phyloP scores from a whole-genome alignment of 1,140 invertebrate species.

The Drosophila neocordata region DNA sequence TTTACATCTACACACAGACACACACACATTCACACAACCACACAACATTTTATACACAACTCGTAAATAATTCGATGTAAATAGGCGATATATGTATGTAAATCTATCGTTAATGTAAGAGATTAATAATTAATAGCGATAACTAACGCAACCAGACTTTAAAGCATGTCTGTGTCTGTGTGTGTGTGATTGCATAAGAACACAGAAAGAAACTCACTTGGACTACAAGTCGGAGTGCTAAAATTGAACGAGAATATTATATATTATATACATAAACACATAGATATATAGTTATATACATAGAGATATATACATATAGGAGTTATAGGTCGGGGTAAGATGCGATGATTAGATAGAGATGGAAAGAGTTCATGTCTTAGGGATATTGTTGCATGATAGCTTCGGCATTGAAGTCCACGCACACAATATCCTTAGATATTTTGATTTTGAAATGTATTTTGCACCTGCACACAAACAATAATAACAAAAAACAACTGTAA shows the following conservation, averaged over 20 bases:
- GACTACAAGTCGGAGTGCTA: constrained; percentile 64
- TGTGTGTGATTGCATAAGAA: constrained; percentile 38
- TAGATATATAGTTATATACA: constrained; percentile 44
- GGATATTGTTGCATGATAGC: constrained; percentile 6
- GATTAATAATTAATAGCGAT: not conserved
- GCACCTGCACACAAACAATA: constrained; percentile 33
- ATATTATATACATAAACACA: constrained; percentile 17
- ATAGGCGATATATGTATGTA: constrained; percentile 6
- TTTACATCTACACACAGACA: constrained; percentile 41
- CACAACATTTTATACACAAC: not conserved
- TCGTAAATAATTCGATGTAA: constrained; percentile 1
- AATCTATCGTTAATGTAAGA: constrained; percentile 5
- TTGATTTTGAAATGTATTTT: constrained; percentile 50
- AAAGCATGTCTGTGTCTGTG: constrained; percentile 3
- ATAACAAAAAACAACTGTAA: constrained; percentile 17
- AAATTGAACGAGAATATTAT: constrained; percentile 41
- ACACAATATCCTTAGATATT: not conserved
- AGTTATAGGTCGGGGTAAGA: constrained; percentile 1
- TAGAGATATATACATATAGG: constrained; percentile 32
- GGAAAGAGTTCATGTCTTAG: not conserved
- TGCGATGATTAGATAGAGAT: not conserved
- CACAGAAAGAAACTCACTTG: constrained; percentile 44
- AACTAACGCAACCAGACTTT: not conserved
- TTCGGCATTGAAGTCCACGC: no score
- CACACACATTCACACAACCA: constrained; percentile 15